Percentiles rank a stretch among this genome's conserved stretches.
Conservation (phyloP, 2,888 invertebrate species). For the Leucophora obtusa region DNA sequence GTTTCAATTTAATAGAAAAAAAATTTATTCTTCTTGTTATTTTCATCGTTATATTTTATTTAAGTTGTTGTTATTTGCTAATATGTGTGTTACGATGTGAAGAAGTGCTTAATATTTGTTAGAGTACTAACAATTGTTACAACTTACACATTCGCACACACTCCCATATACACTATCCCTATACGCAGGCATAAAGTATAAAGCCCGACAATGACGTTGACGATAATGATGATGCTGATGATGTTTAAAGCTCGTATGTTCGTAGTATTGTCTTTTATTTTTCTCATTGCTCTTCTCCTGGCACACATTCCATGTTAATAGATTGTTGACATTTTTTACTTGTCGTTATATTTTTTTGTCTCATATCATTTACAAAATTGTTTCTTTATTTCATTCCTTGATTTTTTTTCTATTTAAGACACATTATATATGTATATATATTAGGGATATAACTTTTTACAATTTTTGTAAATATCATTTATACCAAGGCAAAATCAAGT, state of each 20-base stretch:
- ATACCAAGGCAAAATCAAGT: no score
- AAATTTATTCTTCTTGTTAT: not conserved
- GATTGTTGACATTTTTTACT: conserved; percentile 53
- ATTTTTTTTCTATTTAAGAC: conserved; percentile 44
- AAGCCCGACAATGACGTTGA: conserved; percentile 17
- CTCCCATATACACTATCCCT: not conserved
- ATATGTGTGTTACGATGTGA: conserved; percentile 51
- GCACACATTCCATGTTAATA: conserved; percentile 52
- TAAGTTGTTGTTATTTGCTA: conserved; percentile 45
- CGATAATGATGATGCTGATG: conserved; percentile 27
- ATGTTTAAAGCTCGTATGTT: conserved; percentile 26
- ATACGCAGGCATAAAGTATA: not conserved
- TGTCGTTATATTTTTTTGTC: conserved; percentile 17
- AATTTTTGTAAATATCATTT: no score
- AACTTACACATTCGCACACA: conserved; percentile 4
- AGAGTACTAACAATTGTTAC: conserved; percentile 45
- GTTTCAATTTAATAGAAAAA: no score
- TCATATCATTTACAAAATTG: conserved; percentile 57
- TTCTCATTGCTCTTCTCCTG: conserved; percentile 47
- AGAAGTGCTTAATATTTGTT: conserved; percentile 51
- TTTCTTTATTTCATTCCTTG: conserved; percentile 42
- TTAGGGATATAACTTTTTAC: no score
- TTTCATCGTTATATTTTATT: not conserved
- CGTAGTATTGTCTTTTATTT: conserved; percentile 10
- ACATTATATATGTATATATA: conserved; percentile 21